Evolutionary conservation across 2,888 invertebrate genomes (phyloP), one percentile per base, ranked within the genome.

Genomic region (Cantharis rustica): DNA sequence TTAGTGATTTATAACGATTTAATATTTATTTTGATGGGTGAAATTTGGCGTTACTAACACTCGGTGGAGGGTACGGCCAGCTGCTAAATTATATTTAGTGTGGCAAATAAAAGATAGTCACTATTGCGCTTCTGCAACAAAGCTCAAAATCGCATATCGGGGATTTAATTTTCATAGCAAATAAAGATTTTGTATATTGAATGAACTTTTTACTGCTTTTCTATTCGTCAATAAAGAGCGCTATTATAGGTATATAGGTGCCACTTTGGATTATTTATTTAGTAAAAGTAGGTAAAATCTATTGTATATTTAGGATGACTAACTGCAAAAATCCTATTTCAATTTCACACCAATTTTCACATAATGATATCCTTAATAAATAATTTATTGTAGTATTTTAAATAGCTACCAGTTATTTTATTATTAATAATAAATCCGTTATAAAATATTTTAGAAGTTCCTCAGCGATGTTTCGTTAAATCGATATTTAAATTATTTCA

Each of bases 1-100:
- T 83, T 76, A 72, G 79, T 88, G 88, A 88, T 88, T 88, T 88
- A 88, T 88, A 87, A 86, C 86, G 87, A 88, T 88, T 88, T 88
- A 88, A 88, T 88, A 88, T 88, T 88, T 88, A 88, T 88, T 88
- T 88, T 88, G 88, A 88, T 88, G 88, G 88, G 88, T 88, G 87
- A 88, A 88, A 88, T 88, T 88, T 88, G 84, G 88, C 88, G 88
- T 88, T 86, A 88, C 88, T 87, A 88, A 88, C 87, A 86, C 85
- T 85, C 83, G 83, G 76, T 80, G 83, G 84, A 86, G 85, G 86
- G 85, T 84, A 82, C 84, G 83, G 86, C 87, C 87, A 87, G 86
- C 87, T 87, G 87, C 87, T 86, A 84, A 86, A 86, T 86, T 86
- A 85, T 85, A 86, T 85, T 85, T 84, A 84, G 83, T 84, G 80